Percentiles rank a stretch among this genome's conserved stretches.
Conservation (phyloP, 1,140 invertebrate species). For the Bombus pascuorum region DNA sequence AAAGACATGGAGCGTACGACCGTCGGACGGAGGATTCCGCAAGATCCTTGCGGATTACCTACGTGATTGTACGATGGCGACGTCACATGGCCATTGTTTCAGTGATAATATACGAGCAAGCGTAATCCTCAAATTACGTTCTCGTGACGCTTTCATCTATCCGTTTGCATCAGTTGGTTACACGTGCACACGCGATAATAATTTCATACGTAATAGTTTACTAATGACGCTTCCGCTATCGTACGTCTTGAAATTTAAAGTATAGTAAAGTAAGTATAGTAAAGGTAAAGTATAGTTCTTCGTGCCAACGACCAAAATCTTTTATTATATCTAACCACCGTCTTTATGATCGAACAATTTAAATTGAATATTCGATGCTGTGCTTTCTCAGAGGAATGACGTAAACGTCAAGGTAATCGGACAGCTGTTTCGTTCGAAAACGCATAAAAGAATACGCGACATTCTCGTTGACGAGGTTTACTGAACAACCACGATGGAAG, state of each 20-base stretch:
- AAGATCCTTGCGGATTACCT: slow-evolving; percentile 73
- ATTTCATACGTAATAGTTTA: slow-evolving; percentile 70
- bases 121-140: slow-evolving; percentile 75
- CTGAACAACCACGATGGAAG: not conserved
- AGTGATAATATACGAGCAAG: slow-evolving; percentile 69
- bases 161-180: slow-evolving; percentile 43
- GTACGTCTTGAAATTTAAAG: not conserved
- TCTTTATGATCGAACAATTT: too few species aligned
- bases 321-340: not conserved
- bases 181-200: slow-evolving; percentile 62
- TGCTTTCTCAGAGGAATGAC: not conserved
- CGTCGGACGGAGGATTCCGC: slow-evolving; percentile 58
- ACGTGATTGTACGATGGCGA: slow-evolving; percentile 72
- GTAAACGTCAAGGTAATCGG: not conserved
- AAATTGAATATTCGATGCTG: not conserved
- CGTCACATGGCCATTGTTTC: slow-evolving; percentile 66
- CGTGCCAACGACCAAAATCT: not conserved
- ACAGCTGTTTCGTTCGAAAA: not conserved
- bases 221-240: slow-evolving; percentile 46
- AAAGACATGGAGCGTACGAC: slow-evolving; percentile 3
- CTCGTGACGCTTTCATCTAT: slow-evolving; percentile 62
- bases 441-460: not conserved
- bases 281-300: not conserved
- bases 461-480: not conserved
- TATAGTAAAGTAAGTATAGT: too few species aligned